These are phyloP conservation scores for Lasioglossum albipes DNA, from an alignment of 1,140 invertebrate species.

Conservation along the genomic window DNA sequence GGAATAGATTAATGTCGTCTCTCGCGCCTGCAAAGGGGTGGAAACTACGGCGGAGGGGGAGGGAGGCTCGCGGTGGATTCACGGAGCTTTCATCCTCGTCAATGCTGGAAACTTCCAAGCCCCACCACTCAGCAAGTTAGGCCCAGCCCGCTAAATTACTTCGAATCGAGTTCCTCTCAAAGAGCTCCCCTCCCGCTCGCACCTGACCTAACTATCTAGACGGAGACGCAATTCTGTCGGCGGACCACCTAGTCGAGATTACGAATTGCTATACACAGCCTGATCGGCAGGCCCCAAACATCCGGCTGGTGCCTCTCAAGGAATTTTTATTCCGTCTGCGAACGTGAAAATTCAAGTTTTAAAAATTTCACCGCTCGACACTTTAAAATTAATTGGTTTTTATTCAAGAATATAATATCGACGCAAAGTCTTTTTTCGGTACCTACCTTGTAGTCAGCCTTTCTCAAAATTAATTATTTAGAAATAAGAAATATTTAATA, in stretches of 20 bases:
- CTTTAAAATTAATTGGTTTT: too few species aligned
- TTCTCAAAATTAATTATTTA: too few species aligned
- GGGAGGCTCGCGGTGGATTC: not conserved
- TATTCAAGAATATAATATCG: too few species aligned
- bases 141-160: slow-evolving; percentile 58
- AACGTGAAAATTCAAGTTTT: too few species aligned
- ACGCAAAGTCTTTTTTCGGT: too few species aligned
- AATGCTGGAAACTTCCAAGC: slow-evolving; percentile 58
- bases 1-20: slow-evolving; percentile 63
- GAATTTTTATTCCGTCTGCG: too few species aligned
- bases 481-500: too few species aligned
- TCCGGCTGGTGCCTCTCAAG: too few species aligned
- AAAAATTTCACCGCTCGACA: too few species aligned
- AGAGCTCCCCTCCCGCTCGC: slow-evolving; percentile 13
- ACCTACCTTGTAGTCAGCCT: too few species aligned
- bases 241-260: not conserved
- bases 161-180: slow-evolving; percentile 59
- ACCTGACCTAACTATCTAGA: slow-evolving; percentile 22
- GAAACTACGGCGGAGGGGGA: not conserved
- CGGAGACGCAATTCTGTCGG: slow-evolving; percentile 5
- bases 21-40: slow-evolving; percentile 2
- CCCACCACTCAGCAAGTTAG: slow-evolving; percentile 49
- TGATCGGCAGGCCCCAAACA: not conserved
- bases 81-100: slow-evolving; percentile 49
- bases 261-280: not conserved